Evolutionary conservation across 30 jellyfish, hydroid and myxozoan genomes (phyloP), one percentile per base, ranked within the genome.

Genomic region (Cassiopea xamachana): DNA sequence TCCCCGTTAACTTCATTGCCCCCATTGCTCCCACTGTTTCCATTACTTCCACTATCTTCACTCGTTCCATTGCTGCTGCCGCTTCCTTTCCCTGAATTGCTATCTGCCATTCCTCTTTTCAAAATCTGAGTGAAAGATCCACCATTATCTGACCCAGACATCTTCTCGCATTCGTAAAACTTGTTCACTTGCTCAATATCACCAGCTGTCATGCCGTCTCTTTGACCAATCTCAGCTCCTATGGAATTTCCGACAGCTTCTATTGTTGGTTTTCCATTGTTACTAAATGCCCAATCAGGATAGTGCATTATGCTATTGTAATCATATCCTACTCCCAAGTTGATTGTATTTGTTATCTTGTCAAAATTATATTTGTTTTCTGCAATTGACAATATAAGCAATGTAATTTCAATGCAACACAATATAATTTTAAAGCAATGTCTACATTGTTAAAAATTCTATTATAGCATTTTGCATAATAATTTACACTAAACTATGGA

Each of bases 241-340:
- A 69, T 51, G 15, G 93, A 81, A 60, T 74, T 74, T 27, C 87
- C 93, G 19, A 58, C 79, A 2, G 87, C 87, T 58, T 85, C 87
- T 13, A 85, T 55, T 2, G 93, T 85, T 19, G 93, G 93, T 48
- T 84, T 84, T 17, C 92, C 86, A 44, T 60, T 85, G 48, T 10
- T 75, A 19, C 92, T 72, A 10, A 85, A 85, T 6, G 93, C 93
- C 81, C 87, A 72, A 43, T 69, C 81, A 17, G 93, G 87, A 69
- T 85, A 85, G 50, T 85, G 93, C 93, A 85, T 85, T 43, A 85
- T 75, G 48, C 93, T 85, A 64, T 74, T 85, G 93, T 73, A 85
- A 44, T 85, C 93, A 60, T 85, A 85, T 45, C 79, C 81, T 1
- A 75, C 87, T 1, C 93, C 93, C 68, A 85, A 85, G 47, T 58